Conservation (phyloP, 2,113 vertebrate genomes). For the Pungitius pungitius region DNA sequence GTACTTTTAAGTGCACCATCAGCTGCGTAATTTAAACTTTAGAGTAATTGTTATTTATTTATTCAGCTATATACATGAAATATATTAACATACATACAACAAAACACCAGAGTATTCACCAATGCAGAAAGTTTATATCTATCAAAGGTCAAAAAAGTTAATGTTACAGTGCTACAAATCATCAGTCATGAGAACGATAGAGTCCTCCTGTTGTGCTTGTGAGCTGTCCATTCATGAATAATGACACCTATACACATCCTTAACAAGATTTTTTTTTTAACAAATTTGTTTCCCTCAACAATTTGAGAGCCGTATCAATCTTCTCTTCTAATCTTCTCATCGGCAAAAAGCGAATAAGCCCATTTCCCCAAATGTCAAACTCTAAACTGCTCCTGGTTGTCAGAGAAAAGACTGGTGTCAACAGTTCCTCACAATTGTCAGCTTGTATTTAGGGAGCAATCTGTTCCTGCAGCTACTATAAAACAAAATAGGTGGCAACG, state of each 20-base stretch:
- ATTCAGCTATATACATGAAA: not conserved
- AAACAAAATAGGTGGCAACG: not conserved
- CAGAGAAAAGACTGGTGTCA: not conserved
- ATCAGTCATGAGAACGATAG: no score
- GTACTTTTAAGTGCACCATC: not conserved
- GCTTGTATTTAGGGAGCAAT: constrained; percentile 7
- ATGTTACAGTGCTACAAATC: constrained; percentile 4
- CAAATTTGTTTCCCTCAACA: not conserved
- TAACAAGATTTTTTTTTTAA: constrained; percentile 16
- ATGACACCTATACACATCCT: not conserved
- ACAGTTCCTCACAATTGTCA: constrained; percentile 1
- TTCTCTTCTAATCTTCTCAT: not conserved
- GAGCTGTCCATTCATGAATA: constrained; percentile 13
- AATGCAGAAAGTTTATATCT: not conserved
- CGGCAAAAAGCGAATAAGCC: not conserved
- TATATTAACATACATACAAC: not conserved
- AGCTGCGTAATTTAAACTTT: not conserved
- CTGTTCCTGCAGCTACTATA: constrained; percentile 1
- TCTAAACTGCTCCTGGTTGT: not conserved
- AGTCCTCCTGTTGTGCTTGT: constrained; percentile 17
- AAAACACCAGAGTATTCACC: not conserved
- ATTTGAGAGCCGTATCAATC: not conserved
- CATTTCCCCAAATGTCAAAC: not conserved
- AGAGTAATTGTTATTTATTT: no score
- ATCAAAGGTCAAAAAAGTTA: constrained; percentile 25